Base-by-base conservation (phyloP, 2,113 vertebrate species). In the Corythornis cristatus region DNA sequence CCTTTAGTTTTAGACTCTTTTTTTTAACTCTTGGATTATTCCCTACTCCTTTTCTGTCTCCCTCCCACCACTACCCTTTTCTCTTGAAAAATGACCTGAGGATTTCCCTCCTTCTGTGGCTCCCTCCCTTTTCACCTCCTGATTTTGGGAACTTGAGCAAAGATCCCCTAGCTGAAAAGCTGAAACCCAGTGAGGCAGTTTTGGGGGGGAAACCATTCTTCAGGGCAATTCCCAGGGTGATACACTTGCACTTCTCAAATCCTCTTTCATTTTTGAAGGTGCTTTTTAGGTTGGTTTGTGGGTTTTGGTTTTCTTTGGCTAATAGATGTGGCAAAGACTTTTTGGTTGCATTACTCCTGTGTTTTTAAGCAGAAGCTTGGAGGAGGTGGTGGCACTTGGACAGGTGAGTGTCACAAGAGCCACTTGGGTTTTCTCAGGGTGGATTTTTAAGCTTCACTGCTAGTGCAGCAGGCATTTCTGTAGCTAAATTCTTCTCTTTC, bases 161-260 rank as follows among this genome's bases (percentile, higher is more conserved):
- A 96, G 82, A 94, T 94, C 82, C 94, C 94, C 89, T 65, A 15
- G 31, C 26, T 51, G 21, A 78, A 93, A 89, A 73, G 33, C 64
- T 64, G 45, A 72, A 89, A 95, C 57, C 18, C 68, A 57, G 0
- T 62, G 48, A 85, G 64, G 93, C 82, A 29, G 21, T 74, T 83
- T 48, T 3, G 46, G 89, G 85, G 46, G 89, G 85, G 87, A 65
- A 96, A 89, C 54, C n/a, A 7, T 68, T 88, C 75, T 94, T 91
- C 64, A 86, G 84, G 89, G 95, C 89, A 93, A 68, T 90, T 94
- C 92, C 92, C 40, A 11, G 29, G 12, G 46, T 40, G 67, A 73
- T 14, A 16, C n/a, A 31, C 61, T 79, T 48, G 16, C 42, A 60
- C 60, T 80, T 94, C 75, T 89, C 83, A n/a, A 74, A 73, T 65